Evolutionary conservation across 2,797 vertebrate species (phyloP).

Genomic region (Megalops cyprinoides): DNA sequence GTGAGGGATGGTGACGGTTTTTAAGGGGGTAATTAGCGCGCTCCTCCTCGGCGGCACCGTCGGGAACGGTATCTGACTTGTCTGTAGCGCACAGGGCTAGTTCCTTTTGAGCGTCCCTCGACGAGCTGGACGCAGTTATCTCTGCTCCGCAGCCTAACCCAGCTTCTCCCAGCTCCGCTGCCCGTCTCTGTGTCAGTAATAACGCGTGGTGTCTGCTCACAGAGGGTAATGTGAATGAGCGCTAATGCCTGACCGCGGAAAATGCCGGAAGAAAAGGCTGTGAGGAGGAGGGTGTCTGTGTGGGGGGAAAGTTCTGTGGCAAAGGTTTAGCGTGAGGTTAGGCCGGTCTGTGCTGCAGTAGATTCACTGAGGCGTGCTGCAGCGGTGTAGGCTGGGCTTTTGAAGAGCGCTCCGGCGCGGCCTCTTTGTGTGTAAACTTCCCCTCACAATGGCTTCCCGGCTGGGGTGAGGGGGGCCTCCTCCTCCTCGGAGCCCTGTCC

Average conservation of each 20-base stretch:
- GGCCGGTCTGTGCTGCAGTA: background rate
- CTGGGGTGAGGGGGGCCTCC: background rate
- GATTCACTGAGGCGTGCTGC: background rate
- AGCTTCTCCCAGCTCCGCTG: background rate
- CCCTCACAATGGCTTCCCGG: background rate
- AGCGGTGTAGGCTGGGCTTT: background rate
- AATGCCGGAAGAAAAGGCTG: background rate
- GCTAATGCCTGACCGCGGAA: background rate
- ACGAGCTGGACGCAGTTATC: background rate
- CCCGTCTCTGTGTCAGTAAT: background rate
- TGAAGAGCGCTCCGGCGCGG: background rate
- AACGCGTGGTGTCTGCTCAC: background rate
- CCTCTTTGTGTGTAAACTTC: conserved; percentile 7
- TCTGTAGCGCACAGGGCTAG: background rate
- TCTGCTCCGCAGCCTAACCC: background rate
- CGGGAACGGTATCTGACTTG: background rate
- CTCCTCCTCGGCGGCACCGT: background rate
- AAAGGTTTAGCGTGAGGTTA: background rate
- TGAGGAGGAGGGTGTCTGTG: background rate
- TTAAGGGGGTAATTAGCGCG: conserved; percentile 17
- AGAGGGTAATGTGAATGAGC: background rate
- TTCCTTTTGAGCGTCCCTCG: background rate
- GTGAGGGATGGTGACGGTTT: conserved; percentile 8
- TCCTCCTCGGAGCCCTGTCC: background rate
- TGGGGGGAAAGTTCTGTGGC: background rate